Evolutionary conservation across 1,140 invertebrate species (phyloP).

Genomic region (Drosophila melanogaster): Release_6_plus_ISO1_MT NT_033777.3:12679001-12679500

Average conservation of each 20-base stretch:
- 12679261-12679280: too few species aligned
- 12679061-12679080: background rate
- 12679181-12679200: too few species aligned
- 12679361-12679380: background rate
- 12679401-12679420: slow-evolving; percentile 62
- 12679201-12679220: too few species aligned
- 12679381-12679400: slow-evolving; percentile 49
- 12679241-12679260: too few species aligned
- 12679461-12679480: slow-evolving; percentile 65
- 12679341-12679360: slow-evolving; percentile 9
- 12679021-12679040: background rate
- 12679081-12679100: slow-evolving; percentile 1
- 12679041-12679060: background rate
- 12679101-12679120: too few species aligned
- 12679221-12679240: too few species aligned
- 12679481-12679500: slow-evolving; percentile 73
- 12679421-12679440: slow-evolving; percentile 80
- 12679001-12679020: slow-evolving; percentile 6
- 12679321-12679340: background rate
- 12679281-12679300: too few species aligned
- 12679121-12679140: background rate
- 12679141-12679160: background rate
- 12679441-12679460: slow-evolving; percentile 67
- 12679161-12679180: too few species aligned
- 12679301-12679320: background rate